phyloP scores from a whole-genome alignment of 2,888 invertebrate genomes.

The Serripes groenlandicus region DNA sequence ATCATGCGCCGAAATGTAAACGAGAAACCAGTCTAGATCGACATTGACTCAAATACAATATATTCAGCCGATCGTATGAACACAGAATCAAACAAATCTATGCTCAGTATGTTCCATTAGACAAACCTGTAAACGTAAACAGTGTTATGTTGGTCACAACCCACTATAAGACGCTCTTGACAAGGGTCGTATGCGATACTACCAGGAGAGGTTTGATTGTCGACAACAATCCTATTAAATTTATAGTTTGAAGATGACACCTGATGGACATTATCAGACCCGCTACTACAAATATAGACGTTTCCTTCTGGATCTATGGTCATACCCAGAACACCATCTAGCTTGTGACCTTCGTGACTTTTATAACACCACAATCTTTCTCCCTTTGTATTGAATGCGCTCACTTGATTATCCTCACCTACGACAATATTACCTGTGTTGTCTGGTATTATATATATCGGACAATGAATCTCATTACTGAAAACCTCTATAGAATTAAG shows the following conservation, averaged over 20 bases:
- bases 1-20: too few species aligned
- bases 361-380: conserved; percentile 7
- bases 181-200: background rate
- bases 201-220: background rate
- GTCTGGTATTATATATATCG: too few species aligned
- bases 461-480: too few species aligned
- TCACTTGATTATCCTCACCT: background rate
- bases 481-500: too few species aligned
- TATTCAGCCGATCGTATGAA: too few species aligned
- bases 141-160: background rate
- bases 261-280: conserved; percentile 9
- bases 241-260: background rate
- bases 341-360: background rate
- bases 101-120: too few species aligned
- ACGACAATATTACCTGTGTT: too few species aligned
- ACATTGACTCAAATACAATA: too few species aligned
- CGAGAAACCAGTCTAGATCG: too few species aligned
- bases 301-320: background rate
- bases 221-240: background rate
- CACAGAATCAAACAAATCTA: too few species aligned
- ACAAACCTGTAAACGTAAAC: conserved; percentile 4
- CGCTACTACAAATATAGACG: background rate
- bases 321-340: background rate
- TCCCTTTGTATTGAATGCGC: background rate
- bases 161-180: background rate